These are phyloP conservation scores for Aptenodytes forsteri DNA, from an alignment of 2,113 vertebrate genomes.

Conservation along the genomic window DNA sequence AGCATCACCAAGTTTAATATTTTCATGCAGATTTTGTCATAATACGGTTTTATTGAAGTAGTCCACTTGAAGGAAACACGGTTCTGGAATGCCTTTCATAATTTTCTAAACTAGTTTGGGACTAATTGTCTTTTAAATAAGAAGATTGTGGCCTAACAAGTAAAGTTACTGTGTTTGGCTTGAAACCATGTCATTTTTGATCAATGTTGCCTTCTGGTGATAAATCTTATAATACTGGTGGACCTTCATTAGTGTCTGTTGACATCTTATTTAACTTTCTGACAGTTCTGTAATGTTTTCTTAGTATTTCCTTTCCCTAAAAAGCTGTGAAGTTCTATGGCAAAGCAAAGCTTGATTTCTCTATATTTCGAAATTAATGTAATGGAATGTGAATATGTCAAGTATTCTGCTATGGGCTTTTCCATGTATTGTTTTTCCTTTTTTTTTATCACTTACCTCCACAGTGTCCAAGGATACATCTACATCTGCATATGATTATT, in stretches of 20 bases:
- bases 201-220: not conserved
- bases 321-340: not conserved
- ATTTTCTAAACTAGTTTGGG: not conserved
- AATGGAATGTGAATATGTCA: not conserved
- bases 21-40: not conserved
- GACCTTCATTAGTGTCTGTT: not conserved
- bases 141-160: not conserved
- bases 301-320: not conserved
- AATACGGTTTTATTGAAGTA: not conserved
- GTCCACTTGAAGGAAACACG: not conserved
- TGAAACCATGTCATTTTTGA: not conserved
- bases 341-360: not conserved
- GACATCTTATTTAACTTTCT: not conserved
- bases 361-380: not conserved
- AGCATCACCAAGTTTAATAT: not conserved
- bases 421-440: not conserved
- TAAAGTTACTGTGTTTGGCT: not conserved
- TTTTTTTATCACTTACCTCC: not conserved
- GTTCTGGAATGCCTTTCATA: not conserved
- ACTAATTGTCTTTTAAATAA: not conserved
- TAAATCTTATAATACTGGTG: not conserved
- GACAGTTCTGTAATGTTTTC: not conserved
- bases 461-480: slow-evolving; percentile 55
- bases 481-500: not conserved
- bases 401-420: not conserved